phyloP scores from a whole-genome alignment of 2,113 vertebrate genomes.

The pig (Sus scrofa) region T2T-Sscrofa CM000813.6:24713501-24714000 shows the following conservation, averaged over 20 bases:
- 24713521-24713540: background rate
- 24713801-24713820: background rate
- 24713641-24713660: background rate
- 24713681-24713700: background rate
- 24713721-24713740: background rate
- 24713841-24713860: background rate
- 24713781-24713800: background rate
- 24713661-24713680: background rate
- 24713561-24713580: background rate
- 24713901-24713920: background rate
- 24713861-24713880: background rate
- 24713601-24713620: background rate
- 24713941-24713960: background rate
- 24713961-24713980: background rate
- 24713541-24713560: background rate
- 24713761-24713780: background rate
- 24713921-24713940: background rate
- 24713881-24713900: background rate
- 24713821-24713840: background rate
- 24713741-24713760: background rate
- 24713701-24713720: background rate
- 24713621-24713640: background rate
- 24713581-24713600: background rate
- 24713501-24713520: background rate
- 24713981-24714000: background rate